Evolutionary conservation across 2,888 invertebrate species (phyloP), one percentile per base, ranked within the genome.

Genomic region (Spodoptera exigua): DNA sequence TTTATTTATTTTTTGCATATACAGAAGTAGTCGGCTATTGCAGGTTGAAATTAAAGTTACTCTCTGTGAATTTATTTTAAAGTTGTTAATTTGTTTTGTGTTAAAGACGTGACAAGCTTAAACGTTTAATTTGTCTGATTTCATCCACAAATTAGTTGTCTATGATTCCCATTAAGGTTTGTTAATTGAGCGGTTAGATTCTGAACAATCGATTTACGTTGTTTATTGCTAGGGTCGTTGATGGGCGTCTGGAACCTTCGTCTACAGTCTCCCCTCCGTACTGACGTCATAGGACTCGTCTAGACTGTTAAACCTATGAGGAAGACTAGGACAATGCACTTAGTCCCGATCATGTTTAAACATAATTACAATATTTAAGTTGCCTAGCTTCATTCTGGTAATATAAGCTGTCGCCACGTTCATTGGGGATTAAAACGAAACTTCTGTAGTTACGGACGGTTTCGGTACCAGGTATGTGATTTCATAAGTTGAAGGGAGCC

Each of bases 271-370:
- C 73, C 73, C 71, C 27, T 58, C 45, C 49, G 61, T 18, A 61
- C 53, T 83, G 85, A 86, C 88, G 88, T 87, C 87, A 87, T 60
- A 56, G 77, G 74, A 65, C 78, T 54, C 61, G 90, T 90, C 89
- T 89, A 89, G 89, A 88, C 89, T 84, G 78, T 79, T 80, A 81
- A 80, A 83, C 65, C 70, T 69, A 78, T 77, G 70, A 84, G 86
- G 89, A 87, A 87, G 82, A 79, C 78, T 74, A 54, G 85, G 82
- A 79, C 86, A 78, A 78, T 85, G 87, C 83, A 83, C 86, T 72
- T 74, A 58, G 27, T 49, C 27, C 27, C 27, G 9, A 27, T 9
- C 27, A 27, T 53, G 40, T 47, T 45, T 27, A 3, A 56, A 14
- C 27, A 48, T 13, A 46, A 16, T 1, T 36, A 13, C 21, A 43